These are phyloP conservation scores for Vollenhovia emeryi DNA, from an alignment of 1,140 invertebrate genomes.

Conservation along the genomic window DNA sequence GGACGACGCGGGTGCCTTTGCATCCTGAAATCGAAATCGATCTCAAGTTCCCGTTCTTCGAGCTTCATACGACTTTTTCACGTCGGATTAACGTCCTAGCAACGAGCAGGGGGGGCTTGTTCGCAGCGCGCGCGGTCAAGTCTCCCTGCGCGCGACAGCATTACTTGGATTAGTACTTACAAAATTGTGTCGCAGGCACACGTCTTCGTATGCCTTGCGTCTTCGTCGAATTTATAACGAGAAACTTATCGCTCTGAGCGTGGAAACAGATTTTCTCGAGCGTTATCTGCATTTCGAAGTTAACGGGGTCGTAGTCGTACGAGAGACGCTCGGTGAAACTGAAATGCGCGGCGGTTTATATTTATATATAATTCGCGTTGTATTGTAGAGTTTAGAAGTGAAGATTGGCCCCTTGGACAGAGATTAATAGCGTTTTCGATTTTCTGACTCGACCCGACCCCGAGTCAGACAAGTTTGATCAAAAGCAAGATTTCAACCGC, in stretches of 20 bases:
- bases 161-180: neutral
- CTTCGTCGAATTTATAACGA: neutral
- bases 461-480: no score
- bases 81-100: neutral
- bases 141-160: no score
- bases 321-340: neutral
- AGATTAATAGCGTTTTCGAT: no score
- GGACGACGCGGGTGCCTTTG: neutral
- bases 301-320: neutral
- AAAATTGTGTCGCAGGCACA: neutral
- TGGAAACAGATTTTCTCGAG: neutral
- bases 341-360: neutral
- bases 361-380: neutral
- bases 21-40: neutral
- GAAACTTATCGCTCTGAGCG: neutral
- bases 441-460: no score
- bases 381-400: neutral
- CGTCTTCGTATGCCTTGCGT: neutral
- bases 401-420: neutral
- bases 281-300: neutral
- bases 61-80: neutral
- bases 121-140: no score
- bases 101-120: neutral
- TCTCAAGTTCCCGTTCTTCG: neutral
- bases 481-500: no score